Evolutionary conservation across 2,113 vertebrate genomes (phyloP).

Genomic region (Chaetura pelagica): DNA sequence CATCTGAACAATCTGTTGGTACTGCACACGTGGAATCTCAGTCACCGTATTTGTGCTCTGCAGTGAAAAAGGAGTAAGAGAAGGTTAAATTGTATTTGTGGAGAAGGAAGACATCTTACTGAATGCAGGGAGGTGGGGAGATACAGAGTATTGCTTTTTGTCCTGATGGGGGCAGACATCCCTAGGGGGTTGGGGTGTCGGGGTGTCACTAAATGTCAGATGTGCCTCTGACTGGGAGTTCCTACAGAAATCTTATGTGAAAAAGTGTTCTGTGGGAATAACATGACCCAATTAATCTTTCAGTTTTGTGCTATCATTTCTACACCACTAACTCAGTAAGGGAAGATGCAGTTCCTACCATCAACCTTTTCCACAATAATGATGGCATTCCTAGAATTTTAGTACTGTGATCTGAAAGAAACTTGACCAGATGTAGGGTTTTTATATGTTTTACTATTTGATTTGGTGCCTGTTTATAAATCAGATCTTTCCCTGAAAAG

Average conservation of each 20-base stretch:
- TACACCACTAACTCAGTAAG: background rate
- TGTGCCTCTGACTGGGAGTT: background rate
- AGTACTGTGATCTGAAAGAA: background rate
- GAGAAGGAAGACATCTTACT: background rate
- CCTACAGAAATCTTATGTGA: background rate
- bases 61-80: background rate
- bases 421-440: background rate
- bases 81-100: background rate
- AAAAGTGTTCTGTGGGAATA: background rate
- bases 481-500: background rate
- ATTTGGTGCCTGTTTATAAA: background rate
- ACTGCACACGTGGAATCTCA: background rate
- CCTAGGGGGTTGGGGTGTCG: background rate
- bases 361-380: background rate
- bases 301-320: background rate
- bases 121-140: background rate
- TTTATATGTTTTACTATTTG: background rate
- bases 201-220: background rate
- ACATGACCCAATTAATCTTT: background rate
- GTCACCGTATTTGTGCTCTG: background rate
- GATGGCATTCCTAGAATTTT: background rate
- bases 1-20: background rate
- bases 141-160: background rate
- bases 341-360: background rate
- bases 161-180: background rate